phyloP scores from a whole-genome alignment of 2,113 vertebrate species.

The Cyprinodon brontotheroides region DNA sequence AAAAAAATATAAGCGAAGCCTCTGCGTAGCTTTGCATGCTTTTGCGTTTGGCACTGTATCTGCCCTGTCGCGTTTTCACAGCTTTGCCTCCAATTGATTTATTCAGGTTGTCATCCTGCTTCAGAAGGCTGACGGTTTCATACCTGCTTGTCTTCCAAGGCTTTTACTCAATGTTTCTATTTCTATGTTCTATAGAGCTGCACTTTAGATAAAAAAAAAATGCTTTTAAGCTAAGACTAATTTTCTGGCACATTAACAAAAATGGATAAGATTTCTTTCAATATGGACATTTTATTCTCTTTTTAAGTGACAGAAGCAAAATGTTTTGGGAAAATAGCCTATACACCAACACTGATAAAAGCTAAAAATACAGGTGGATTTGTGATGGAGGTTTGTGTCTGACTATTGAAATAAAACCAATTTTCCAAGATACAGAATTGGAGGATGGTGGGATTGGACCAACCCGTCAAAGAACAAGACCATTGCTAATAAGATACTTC shows the following conservation, averaged over 20 bases:
- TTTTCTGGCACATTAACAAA: not conserved
- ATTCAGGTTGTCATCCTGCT: not conserved
- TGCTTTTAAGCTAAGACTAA: not conserved
- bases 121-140: not conserved
- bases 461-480: not conserved
- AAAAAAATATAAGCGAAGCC: not conserved
- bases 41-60: not conserved
- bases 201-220: not conserved
- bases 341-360: not conserved
- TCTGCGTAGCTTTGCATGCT: not conserved
- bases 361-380: constrained; percentile 19
- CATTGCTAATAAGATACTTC: not conserved
- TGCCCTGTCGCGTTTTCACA: not conserved
- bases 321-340: not conserved
- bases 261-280: no score
- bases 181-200: not conserved
- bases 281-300: not conserved
- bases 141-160: not conserved
- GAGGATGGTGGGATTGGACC: not conserved
- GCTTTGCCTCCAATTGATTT: not conserved
- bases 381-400: not conserved
- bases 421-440: not conserved
- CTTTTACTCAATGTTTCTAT: not conserved
- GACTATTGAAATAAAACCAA: not conserved
- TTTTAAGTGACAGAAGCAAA: not conserved